Evolutionary conservation across 2,113 vertebrate species (phyloP).

Genomic region (Daboia siamensis): DNA sequence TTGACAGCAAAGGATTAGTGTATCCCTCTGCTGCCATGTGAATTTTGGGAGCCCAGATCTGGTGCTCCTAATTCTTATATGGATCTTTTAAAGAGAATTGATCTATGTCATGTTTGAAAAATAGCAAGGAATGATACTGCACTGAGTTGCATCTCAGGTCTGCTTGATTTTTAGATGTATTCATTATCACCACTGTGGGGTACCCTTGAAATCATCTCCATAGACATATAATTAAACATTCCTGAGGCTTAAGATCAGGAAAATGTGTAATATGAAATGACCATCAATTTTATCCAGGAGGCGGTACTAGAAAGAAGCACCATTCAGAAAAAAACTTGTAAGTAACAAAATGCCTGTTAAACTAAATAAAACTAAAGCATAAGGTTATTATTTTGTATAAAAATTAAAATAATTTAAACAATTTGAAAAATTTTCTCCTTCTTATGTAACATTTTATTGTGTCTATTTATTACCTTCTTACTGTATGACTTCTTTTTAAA

Average conservation of each 20-base stretch:
- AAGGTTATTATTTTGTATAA: not conserved
- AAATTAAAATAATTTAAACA: not conserved
- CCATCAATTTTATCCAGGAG: not conserved
- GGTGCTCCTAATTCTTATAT: not conserved
- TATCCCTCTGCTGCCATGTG: not conserved
- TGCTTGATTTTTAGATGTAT: not conserved
- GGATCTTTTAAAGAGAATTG: not conserved
- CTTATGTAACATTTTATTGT: not conserved
- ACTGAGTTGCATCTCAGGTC: not conserved
- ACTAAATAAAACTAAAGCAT: not conserved
- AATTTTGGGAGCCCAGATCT: not conserved
- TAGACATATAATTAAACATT: not conserved
- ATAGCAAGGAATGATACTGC: not conserved
- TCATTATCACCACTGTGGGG: not conserved
- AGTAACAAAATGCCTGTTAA: not conserved
- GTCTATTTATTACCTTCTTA: not conserved
- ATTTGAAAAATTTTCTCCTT: not conserved
- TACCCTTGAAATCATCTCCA: not conserved
- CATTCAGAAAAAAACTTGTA: not conserved
- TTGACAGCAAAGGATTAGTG: not conserved
- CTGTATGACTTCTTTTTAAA: not conserved
- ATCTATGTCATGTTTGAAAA: too few relatives aligned
- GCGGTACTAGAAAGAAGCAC: constrained; percentile 34
- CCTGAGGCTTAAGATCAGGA: not conserved
- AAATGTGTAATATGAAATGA: not conserved